A percentile compares a stretch with the other conserved stretches of the same genome.
These are phyloP conservation scores for Heterotis niloticus DNA, from an alignment of 2,113 vertebrate species.

Conservation along the genomic window DNA sequence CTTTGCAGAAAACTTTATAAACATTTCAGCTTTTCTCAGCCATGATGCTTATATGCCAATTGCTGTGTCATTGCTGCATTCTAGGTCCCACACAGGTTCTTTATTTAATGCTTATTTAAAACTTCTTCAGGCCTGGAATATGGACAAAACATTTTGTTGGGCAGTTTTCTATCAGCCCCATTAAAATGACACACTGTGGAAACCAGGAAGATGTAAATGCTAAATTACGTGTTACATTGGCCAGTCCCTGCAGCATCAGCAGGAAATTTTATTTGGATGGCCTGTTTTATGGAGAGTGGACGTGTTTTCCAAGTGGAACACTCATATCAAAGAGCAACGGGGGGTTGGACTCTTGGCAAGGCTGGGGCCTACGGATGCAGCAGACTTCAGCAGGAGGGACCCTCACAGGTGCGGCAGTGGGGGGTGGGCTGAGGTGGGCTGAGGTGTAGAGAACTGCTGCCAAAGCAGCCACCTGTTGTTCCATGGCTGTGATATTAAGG, in stretches of 20 bases:
- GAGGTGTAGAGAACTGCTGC: neutral
- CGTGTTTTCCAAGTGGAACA: slow-evolving; percentile 37
- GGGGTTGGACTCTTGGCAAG: neutral
- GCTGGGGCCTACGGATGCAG: slow-evolving; percentile 12
- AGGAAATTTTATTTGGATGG: slow-evolving; percentile 41
- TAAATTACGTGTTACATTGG: slow-evolving; percentile 9
- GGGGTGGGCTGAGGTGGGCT: neutral
- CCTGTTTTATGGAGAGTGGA: slow-evolving; percentile 10
- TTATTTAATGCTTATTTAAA: neutral
- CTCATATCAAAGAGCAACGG: slow-evolving; percentile 31
- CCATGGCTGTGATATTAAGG: slow-evolving; percentile 32
- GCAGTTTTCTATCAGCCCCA: too few relatives aligned
- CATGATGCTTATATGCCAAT: neutral
- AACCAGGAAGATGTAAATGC: slow-evolving; percentile 6
- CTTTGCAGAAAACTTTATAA: too few relatives aligned
- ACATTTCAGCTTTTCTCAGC: neutral
- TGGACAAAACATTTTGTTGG: slow-evolving; percentile 1
- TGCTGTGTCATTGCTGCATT: neutral
- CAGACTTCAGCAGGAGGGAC: slow-evolving; percentile 12
- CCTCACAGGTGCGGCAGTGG: neutral
- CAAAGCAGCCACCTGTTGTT: slow-evolving; percentile 41
- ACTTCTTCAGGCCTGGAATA: neutral
- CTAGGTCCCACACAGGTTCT: neutral
- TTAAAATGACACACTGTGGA: neutral
- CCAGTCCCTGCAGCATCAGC: slow-evolving; percentile 19